Conservation (phyloP, 2,888 invertebrate genomes). For the Epiperipatus broadwayi region DNA sequence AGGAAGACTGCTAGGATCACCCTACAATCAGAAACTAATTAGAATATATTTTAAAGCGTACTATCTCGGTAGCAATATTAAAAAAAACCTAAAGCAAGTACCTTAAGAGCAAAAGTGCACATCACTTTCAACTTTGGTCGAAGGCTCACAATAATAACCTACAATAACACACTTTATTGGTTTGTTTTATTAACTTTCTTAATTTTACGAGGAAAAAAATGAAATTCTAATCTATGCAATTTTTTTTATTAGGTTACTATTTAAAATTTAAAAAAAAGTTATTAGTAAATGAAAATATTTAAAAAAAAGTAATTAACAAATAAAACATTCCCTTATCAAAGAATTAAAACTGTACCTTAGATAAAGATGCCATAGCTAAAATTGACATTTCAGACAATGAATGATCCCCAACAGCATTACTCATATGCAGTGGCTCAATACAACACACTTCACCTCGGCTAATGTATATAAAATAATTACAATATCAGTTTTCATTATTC, state of each 20-base stretch:
- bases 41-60: slow-evolving; percentile 5
- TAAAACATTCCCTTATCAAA: slow-evolving; percentile 15
- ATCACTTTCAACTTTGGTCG: slow-evolving; percentile 55
- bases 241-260: too few relatives aligned
- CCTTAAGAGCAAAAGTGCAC: slow-evolving; percentile 51
- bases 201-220: too few relatives aligned
- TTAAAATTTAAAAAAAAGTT: too few relatives aligned
- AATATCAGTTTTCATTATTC: slow-evolving; percentile 11
- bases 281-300: neutral
- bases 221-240: too few relatives aligned
- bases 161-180: slow-evolving; percentile 18
- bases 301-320: slow-evolving; percentile 15
- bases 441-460: slow-evolving; percentile 80
- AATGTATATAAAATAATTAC: slow-evolving; percentile 13
- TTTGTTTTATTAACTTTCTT: too few relatives aligned
- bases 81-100: slow-evolving; percentile 28
- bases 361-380: slow-evolving; percentile 79
- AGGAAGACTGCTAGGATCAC: slow-evolving; percentile 52
- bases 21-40: slow-evolving; percentile 19
- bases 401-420: slow-evolving; percentile 36
- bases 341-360: slow-evolving; percentile 43
- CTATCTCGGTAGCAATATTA: neutral
- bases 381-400: slow-evolving; percentile 53
- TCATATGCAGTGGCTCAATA: slow-evolving; percentile 45
- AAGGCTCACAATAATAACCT: slow-evolving; percentile 57